Evolutionary conservation across 2,888 invertebrate species (phyloP).

Genomic region (Cheilosia soror): DNA sequence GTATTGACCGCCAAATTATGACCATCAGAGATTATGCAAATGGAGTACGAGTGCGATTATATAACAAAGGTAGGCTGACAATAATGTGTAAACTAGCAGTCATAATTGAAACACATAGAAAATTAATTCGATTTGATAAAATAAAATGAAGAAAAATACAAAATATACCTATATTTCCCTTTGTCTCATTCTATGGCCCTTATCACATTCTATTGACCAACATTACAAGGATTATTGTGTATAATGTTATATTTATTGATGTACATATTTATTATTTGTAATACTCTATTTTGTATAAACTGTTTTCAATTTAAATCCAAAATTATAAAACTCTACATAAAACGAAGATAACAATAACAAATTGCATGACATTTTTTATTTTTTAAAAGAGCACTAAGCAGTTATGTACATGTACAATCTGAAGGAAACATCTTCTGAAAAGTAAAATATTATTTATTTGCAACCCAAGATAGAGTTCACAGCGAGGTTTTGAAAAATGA

Average conservation of each 20-base stretch:
- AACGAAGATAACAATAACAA: neutral
- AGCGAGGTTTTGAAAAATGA: constrained; percentile 37
- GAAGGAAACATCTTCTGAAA: neutral
- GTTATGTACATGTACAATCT: neutral
- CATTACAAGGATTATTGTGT: neutral
- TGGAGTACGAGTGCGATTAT: too few relatives aligned
- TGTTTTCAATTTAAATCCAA: constrained; percentile 10
- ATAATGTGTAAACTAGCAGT: too few relatives aligned
- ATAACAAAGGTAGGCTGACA: too few relatives aligned
- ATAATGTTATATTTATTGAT: neutral
- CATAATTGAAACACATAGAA: too few relatives aligned
- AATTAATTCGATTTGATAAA: too few relatives aligned
- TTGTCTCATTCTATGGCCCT: neutral
- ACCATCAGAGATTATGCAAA: too few relatives aligned
- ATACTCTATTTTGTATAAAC: constrained; percentile 14
- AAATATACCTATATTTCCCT: too few relatives aligned
- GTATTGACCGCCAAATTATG: too few relatives aligned
- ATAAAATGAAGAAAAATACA: too few relatives aligned
- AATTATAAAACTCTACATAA: constrained; percentile 17
- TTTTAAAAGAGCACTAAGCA: neutral
- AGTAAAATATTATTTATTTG: neutral
- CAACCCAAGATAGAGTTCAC: constrained; percentile 39
- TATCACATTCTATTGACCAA: constrained; percentile 4
- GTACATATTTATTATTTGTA: neutral
- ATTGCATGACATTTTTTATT: neutral